Base-by-base conservation (phyloP, 1,140 invertebrate species). In the Hermetia illucens region DNA sequence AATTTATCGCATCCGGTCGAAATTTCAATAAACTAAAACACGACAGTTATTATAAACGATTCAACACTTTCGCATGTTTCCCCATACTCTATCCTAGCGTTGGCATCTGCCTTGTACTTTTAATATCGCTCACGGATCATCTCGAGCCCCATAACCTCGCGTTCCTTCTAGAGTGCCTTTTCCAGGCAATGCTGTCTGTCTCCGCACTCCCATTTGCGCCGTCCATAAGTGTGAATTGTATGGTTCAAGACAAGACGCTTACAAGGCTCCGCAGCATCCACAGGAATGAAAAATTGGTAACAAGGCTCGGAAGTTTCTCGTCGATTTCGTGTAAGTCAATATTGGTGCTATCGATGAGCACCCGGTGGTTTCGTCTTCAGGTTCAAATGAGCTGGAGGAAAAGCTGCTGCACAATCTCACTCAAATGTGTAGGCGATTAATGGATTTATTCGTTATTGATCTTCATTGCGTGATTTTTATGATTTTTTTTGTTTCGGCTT, bases 1-100 rank as follows among this genome's bases (percentile, higher is more conserved):
- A 27, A 27, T 27, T 27, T 27, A 27, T 27, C 24, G 24, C 13
- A 27, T 27, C 24, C 24, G 24, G 24, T 27, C 24, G 24, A 27
- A 27, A 27, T 27, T 27, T 27, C 24, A 27, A 27, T 27, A 27
- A 27, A 27, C 24, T 27, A 9, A 13, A 27, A 27, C 24, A 27
- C 13, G 24, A 9, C 24, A 27, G 24, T 27, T 27, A 27, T 27
- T 27, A 27, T 27, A 27, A 27, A 27, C 24, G 24, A 13, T 13
- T 27, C 24, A 27, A 27, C 24, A 27, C 24, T 27, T 27, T 27
- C 13, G 24, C 24, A 27, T 27, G 24, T 27, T 27, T 27, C 13
- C 13, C 13, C 24, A 13, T 13, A 27, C 24, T 27, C 24, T 27
- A 13, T 27, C 8, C 24, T 9, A 27, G 24, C 8, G 24, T 13